Evolutionary conservation across 2,888 invertebrate species (phyloP).

Genomic region (Caenorhabditis wallacei): DNA sequence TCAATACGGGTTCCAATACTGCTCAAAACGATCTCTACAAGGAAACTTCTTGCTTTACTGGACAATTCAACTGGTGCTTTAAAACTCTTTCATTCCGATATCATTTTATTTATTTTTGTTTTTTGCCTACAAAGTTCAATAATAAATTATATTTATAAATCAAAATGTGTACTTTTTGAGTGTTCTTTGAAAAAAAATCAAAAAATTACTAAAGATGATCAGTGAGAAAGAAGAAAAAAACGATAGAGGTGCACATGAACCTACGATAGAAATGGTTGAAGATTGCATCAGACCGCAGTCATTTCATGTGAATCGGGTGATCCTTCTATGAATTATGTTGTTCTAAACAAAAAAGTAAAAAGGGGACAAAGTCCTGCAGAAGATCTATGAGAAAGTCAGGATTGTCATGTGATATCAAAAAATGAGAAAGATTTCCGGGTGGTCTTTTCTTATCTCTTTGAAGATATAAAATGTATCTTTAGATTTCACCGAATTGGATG

Average conservation of each 20-base stretch:
- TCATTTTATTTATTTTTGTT: constrained; percentile 18
- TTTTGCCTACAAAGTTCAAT: constrained; percentile 14
- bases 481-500: neutral
- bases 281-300: constrained; percentile 54
- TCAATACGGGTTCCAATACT: constrained; percentile 25
- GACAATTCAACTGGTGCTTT: constrained; percentile 47
- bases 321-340: constrained; percentile 40
- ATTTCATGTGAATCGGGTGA: constrained; percentile 59
- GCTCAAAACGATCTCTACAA: constrained; percentile 52
- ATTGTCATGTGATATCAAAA: constrained; percentile 23
- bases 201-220: no score
- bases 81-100: constrained; percentile 15
- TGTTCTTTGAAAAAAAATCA: constrained; percentile 38
- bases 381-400: constrained; percentile 34
- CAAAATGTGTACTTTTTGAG: constrained; percentile 27
- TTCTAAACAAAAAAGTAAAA: constrained; percentile 40
- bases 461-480: constrained; percentile 27
- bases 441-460: constrained; percentile 23
- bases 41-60: constrained; percentile 49
- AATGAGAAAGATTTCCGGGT: constrained; percentile 18
- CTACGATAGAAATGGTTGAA: constrained; percentile 24
- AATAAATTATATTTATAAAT: constrained; percentile 43
- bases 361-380: constrained; percentile 42
- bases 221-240: neutral
- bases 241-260: constrained; percentile 43